phyloP scores from a whole-genome alignment of 2,113 vertebrate species.

The Albula glossodonta region DNA sequence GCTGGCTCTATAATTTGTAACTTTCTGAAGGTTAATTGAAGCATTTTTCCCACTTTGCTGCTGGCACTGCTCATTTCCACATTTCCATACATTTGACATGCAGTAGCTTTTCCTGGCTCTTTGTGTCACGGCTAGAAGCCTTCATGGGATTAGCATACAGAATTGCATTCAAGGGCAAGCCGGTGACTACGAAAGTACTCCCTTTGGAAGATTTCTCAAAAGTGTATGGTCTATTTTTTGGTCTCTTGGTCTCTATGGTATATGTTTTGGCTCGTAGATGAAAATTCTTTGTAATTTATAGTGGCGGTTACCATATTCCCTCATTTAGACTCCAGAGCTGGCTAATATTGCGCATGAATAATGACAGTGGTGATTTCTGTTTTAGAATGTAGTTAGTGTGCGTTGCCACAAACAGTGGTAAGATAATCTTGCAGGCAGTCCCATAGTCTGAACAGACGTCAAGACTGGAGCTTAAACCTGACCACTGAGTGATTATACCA shows the following conservation, averaged over 20 bases:
- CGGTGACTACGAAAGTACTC: constrained; percentile 14
- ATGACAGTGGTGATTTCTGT: background rate
- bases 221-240: constrained; percentile 18
- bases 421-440: background rate
- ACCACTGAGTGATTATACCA: background rate
- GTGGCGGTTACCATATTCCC: constrained; percentile 14
- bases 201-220: constrained; percentile 10
- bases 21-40: background rate
- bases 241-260: constrained; percentile 14
- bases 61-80: background rate
- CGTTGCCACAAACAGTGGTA: background rate
- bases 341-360: constrained; percentile 13
- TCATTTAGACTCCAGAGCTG: constrained; percentile 13
- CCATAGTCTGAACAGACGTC: background rate
- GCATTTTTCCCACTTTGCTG: background rate
- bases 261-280: constrained; percentile 17
- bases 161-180: constrained; percentile 13
- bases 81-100: background rate
- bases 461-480: background rate
- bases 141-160: constrained; percentile 1
- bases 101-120: constrained; percentile 7
- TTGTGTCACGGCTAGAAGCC: background rate
- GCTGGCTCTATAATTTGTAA: background rate
- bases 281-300: constrained; percentile 25
- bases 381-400: background rate